phyloP scores from a whole-genome alignment of 2,888 invertebrate species.

The Dynastes grantii region DNA sequence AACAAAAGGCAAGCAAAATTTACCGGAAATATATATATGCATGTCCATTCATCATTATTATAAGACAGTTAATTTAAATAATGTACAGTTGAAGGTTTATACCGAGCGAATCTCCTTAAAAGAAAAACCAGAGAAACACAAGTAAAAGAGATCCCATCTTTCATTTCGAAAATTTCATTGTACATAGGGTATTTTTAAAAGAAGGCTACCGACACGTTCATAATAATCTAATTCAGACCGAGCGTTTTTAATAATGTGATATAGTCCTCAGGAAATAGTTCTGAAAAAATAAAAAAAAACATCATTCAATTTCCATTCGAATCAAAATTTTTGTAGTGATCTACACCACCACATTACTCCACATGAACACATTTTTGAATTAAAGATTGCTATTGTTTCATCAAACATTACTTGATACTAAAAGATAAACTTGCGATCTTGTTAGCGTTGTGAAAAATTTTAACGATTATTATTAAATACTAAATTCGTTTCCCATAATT shows the following conservation, averaged over 20 bases:
- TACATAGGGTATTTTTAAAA: conserved; percentile 52
- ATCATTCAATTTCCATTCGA: conserved; percentile 65
- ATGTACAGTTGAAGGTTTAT: conserved; percentile 61
- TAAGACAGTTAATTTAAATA: conserved; percentile 48
- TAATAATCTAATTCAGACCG: conserved; percentile 52
- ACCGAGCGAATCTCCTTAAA: conserved; percentile 64
- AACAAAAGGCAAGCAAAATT: conserved; percentile 61
- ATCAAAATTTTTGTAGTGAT: conserved; percentile 64
- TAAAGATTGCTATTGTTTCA: not conserved
- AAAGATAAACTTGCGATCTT: not conserved
- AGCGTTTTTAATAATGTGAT: conserved; percentile 67
- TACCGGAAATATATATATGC: conserved; percentile 57
- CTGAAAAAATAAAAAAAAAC: conserved; percentile 59
- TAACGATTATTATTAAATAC: not conserved
- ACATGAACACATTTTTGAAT: conserved; percentile 43
- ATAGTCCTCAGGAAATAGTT: conserved; percentile 70
- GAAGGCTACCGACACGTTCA: conserved; percentile 50
- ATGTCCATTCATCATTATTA: conserved; percentile 62
- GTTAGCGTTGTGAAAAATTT: not conserved
- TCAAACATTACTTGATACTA: conserved; percentile 9
- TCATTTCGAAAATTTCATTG: conserved; percentile 43
- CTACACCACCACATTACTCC: conserved; percentile 41
- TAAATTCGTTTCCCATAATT: not conserved
- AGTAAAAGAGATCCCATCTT: conserved; percentile 43
- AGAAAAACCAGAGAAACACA: conserved; percentile 43